A percentile compares a stretch with the other conserved stretches of the same genome.
These are phyloP conservation scores for Poecilia gillii DNA, from an alignment of 2,797 vertebrate species.

Conservation along the genomic window DNA sequence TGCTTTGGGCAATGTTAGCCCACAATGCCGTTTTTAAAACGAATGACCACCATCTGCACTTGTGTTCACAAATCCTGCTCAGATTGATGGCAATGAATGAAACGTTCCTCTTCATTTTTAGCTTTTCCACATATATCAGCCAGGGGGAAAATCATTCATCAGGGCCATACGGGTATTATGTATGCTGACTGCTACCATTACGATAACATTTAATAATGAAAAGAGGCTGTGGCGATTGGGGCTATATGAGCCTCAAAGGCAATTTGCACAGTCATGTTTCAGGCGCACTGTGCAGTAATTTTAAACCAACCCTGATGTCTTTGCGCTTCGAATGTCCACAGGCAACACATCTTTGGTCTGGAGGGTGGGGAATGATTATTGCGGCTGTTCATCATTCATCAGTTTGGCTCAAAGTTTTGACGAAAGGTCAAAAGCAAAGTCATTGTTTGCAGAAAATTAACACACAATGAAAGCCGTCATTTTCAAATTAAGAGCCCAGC, in stretches of 20 bases:
- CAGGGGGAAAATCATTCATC: slow-evolving; percentile 64
- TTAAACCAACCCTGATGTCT: not conserved
- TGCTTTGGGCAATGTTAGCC: slow-evolving; percentile 54
- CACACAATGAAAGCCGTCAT: not conserved
- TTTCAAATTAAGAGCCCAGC: not conserved
- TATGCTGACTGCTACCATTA: slow-evolving; percentile 69
- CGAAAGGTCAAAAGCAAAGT: not conserved
- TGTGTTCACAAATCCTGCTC: slow-evolving; percentile 54
- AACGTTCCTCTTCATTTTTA: slow-evolving; percentile 73
- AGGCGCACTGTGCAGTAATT: not conserved
- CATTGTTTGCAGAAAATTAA: not conserved
- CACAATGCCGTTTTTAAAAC: slow-evolving; percentile 64
- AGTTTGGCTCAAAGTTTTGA: not conserved
- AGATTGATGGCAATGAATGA: slow-evolving; percentile 66
- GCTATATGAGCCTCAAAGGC: not conserved
- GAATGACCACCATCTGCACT: slow-evolving; percentile 71
- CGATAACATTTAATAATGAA: slow-evolving; percentile 73
- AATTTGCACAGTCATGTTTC: slow-evolving; percentile 31
- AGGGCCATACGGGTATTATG: slow-evolving; percentile 55
- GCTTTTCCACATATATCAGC: slow-evolving; percentile 68
- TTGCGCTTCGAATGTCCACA: not conserved
- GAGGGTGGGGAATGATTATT: not conserved
- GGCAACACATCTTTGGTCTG: not conserved
- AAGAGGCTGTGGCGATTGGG: slow-evolving; percentile 41
- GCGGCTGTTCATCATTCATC: not conserved